Conservation (phyloP, 2,113 vertebrate species). For the Melanotaenia duboulayi region DNA sequence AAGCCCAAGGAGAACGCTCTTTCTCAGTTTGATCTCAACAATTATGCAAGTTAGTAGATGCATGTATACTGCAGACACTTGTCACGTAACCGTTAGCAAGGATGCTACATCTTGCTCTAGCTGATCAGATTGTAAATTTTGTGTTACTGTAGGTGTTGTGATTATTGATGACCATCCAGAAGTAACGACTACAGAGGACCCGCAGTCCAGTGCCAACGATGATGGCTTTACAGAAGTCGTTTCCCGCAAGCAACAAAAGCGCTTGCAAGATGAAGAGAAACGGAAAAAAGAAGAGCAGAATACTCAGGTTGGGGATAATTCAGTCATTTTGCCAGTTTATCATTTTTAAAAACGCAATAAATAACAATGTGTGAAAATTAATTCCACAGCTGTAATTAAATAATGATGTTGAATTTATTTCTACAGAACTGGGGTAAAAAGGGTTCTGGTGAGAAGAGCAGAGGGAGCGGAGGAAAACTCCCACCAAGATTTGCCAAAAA, state of each 20-base stretch:
- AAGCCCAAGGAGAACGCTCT: slow-evolving; percentile 97
- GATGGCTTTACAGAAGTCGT: slow-evolving; percentile 99
- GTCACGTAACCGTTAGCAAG: neutral
- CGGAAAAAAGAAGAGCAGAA: slow-evolving; percentile 98
- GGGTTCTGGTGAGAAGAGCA: slow-evolving; percentile 89
- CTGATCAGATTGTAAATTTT: neutral
- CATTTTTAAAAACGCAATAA: neutral
- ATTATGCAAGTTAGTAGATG: slow-evolving; percentile 93
- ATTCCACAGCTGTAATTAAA: neutral
- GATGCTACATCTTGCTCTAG: neutral
- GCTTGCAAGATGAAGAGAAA: slow-evolving; percentile 96
- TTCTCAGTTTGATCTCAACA: slow-evolving; percentile 99
- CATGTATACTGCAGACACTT: neutral
- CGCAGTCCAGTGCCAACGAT: slow-evolving; percentile 92
- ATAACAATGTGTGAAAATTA: neutral
- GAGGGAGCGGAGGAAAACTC: slow-evolving; percentile 90
- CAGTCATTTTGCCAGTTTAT: too few species aligned
- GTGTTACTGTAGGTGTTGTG: slow-evolving; percentile 89
- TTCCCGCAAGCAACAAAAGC: slow-evolving; percentile 98
- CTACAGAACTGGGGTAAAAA: slow-evolving; percentile 96
- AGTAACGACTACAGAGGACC: slow-evolving; percentile 97
- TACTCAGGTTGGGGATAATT: slow-evolving; percentile 85
- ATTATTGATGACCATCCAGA: slow-evolving; percentile 99
- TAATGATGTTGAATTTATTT: neutral
- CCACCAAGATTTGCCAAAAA: slow-evolving; percentile 98